phyloP scores from a whole-genome alignment of 2,888 invertebrate genomes.

The Hyalella azteca region DNA sequence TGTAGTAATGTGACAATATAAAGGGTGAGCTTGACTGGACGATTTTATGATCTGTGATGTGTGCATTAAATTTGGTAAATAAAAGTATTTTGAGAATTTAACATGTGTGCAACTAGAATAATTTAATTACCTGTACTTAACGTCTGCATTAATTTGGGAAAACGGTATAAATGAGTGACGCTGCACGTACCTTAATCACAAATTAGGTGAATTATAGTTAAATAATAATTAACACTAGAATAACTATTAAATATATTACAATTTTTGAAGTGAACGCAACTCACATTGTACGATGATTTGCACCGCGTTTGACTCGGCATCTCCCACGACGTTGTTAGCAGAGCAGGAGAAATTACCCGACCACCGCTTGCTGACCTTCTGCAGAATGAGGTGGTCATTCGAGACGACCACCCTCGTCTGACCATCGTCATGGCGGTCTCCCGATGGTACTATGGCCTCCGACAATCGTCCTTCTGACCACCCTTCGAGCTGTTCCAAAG shows the following conservation, averaged over 20 bases:
- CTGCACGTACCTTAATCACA: neutral
- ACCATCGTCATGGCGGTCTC: neutral
- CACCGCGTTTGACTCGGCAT: constrained; percentile 42
- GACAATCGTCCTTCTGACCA: neutral
- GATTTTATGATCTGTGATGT: too few species aligned
- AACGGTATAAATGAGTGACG: neutral
- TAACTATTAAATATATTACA: too few species aligned
- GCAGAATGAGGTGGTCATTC: constrained; percentile 45
- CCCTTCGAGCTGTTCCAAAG: neutral
- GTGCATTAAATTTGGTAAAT: too few species aligned
- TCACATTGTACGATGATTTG: constrained; percentile 44
- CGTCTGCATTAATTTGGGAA: too few species aligned
- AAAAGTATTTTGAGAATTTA: too few species aligned
- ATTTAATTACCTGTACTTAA: too few species aligned
- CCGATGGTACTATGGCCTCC: neutral
- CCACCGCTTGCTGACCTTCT: constrained; percentile 43
- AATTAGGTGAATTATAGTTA: neutral
- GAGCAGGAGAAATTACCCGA: constrained; percentile 45
- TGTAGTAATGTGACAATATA: too few species aligned
- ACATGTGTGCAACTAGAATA: too few species aligned
- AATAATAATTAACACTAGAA: neutral
- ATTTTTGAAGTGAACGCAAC: too few species aligned
- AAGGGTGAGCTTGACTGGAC: too few species aligned
- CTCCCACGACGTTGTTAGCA: constrained; percentile 49
- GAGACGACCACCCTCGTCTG: constrained; percentile 42